These are phyloP conservation scores for Tachuris rubrigastra DNA, from an alignment of 2,113 vertebrate species.

Conservation along the genomic window DNA sequence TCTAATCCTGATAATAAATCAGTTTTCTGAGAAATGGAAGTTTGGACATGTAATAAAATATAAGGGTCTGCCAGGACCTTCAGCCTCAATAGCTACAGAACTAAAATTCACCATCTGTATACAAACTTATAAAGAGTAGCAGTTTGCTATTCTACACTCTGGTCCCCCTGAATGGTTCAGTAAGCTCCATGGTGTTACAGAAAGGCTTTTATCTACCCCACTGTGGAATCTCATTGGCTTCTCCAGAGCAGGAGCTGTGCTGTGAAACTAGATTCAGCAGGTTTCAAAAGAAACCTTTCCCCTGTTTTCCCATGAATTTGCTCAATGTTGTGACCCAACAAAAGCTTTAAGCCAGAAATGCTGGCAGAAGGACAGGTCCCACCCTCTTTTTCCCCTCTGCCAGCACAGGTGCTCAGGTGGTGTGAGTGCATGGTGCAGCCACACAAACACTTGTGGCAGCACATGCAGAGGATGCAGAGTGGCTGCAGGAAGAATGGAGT, in stretches of 20 bases:
- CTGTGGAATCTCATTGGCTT: neutral
- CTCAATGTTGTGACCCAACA: fast-evolving
- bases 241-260: neutral
- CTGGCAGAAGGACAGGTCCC: neutral
- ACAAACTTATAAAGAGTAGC: neutral
- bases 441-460: neutral
- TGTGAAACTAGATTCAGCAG: neutral
- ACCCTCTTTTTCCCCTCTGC: neutral
- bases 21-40: neutral
- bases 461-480: neutral
- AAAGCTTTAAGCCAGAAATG: neutral
- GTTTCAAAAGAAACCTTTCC: neutral
- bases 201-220: neutral
- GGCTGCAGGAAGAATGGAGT: neutral
- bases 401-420: neutral
- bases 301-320: neutral
- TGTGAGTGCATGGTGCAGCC: neutral
- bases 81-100: neutral
- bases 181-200: neutral
- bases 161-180: neutral
- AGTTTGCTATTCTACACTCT: neutral
- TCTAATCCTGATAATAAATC: neutral
- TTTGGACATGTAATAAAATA: neutral
- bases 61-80: neutral
- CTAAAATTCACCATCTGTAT: neutral